Base-by-base conservation (phyloP, 2,797 vertebrate genomes). In the Tauraco hartlaubi region DNA sequence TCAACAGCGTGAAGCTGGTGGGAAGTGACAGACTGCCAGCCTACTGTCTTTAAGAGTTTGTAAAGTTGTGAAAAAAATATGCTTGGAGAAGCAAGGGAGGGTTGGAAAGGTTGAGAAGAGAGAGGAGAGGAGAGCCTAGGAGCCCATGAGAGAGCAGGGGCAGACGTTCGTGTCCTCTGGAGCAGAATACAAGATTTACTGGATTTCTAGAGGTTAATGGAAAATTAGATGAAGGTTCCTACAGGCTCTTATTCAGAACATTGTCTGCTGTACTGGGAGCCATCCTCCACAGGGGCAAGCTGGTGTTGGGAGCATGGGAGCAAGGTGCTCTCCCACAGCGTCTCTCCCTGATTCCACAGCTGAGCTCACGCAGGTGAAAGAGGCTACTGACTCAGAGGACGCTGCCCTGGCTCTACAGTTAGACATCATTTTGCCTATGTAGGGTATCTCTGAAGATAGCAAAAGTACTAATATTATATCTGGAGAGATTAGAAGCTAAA, bases 21-120 rank as follows among this genome's bases (percentile, higher is more conserved):
- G 91, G 95, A 96, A 88, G 94, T 96, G 92, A 90, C 82, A 96
- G 89, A 91, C 92, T 88, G 90, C 29, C 68, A 86, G 73, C 69
- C 82, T 94, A 72, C 79, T 52, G 25, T 75, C 58, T 88, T 83
- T 7, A 88, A 62, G 72, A 91, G 82, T 77, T 92, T 7, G 5
- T 33, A 41, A 88, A 88, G 43, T 59, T 75, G 91, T 81, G 75
- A 72, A 89, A 80, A 81, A 79, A 91, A 64, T 21, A 72, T 1
- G 14, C 52, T 67, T 76, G 37, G 44, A 92, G 76, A 73, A 94
- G 80, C 48, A 90, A 83, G 25, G 16, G 16, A 72, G 26, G 31
- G 48, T 26, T 81, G 64, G 46, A 80, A 90, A 72, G 54, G 55
- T 46, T 72, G 55, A 76, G 46, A 64, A 41, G 14, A 80, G 37